Evolutionary conservation across 1,140 invertebrate genomes (phyloP).

Genomic region (Whitmania pigra): DNA sequence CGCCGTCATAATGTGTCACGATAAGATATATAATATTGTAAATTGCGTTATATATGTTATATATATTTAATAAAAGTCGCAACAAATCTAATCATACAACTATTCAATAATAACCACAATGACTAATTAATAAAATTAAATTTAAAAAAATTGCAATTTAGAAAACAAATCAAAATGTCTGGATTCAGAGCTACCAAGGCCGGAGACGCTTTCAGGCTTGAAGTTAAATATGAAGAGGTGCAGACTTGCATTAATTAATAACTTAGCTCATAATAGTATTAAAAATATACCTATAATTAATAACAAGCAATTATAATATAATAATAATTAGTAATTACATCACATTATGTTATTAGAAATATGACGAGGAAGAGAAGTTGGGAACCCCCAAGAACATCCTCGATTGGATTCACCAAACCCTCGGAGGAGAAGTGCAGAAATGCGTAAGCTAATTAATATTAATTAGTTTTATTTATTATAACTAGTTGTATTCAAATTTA

Average conservation of each 20-base stretch:
- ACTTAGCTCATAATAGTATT: neutral
- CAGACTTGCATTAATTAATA: neutral
- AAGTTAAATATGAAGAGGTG: constrained; percentile 19
- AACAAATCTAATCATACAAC: neutral
- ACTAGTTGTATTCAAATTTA: neutral
- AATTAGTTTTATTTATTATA: neutral
- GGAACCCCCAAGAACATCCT: constrained; percentile 30
- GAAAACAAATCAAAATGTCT: constrained; percentile 14
- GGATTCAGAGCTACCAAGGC: constrained; percentile 21
- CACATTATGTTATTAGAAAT: constrained; percentile 20
- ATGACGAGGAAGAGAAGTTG: constrained; percentile 26
- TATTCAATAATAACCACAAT: neutral
- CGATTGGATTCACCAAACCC: constrained; percentile 32
- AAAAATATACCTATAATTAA: neutral
- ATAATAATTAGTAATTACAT: neutral
- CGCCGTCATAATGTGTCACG: too few relatives aligned
- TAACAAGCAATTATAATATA: neutral
- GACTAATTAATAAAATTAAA: too few relatives aligned
- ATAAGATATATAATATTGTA: too few relatives aligned
- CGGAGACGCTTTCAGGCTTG: constrained; percentile 20
- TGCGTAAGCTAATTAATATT: constrained; percentile 25
- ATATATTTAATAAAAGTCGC: too few relatives aligned
- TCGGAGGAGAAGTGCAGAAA: constrained; percentile 28
- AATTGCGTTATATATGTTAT: too few relatives aligned
- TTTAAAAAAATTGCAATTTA: neutral